Evolutionary conservation across 1,140 invertebrate species (phyloP).

Genomic region (Halotydeus destructor): DNA sequence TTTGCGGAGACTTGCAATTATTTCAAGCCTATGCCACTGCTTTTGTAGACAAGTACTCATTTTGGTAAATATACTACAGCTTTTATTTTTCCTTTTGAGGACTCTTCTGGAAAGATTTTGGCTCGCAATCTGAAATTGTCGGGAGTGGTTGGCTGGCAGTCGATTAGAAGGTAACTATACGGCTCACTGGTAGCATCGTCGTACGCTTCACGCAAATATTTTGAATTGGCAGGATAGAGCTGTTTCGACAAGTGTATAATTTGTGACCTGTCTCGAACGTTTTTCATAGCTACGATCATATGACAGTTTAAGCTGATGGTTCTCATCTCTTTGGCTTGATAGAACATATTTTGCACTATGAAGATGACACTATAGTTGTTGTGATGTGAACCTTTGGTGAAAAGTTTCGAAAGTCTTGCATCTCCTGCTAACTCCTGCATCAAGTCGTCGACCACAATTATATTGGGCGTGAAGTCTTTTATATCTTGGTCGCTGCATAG

Average conservation of each 20-base stretch:
- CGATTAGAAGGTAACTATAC: not conserved
- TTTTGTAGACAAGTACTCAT: too few species aligned
- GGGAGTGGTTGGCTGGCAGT: not conserved
- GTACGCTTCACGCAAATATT: not conserved
- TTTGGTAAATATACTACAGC: too few species aligned
- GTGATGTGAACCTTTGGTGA: slow-evolving; percentile 24
- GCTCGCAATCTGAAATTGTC: not conserved
- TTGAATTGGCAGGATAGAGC: not conserved
- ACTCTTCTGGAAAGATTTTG: not conserved
- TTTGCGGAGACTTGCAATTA: too few species aligned
- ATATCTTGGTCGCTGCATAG: not conserved
- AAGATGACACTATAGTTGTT: slow-evolving; percentile 25
- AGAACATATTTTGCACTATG: slow-evolving; percentile 25
- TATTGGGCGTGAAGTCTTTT: not conserved
- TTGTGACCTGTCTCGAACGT: slow-evolving; percentile 24
- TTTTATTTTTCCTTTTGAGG: too few species aligned
- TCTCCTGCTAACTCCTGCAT: slow-evolving; percentile 22
- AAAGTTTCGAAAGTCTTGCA: slow-evolving; percentile 22
- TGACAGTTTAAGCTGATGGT: slow-evolving; percentile 21
- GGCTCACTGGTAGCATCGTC: not conserved
- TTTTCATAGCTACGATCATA: slow-evolving; percentile 26
- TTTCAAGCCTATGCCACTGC: too few species aligned
- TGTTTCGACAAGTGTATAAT: slow-evolving; percentile 19
- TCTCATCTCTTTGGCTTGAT: slow-evolving; percentile 22
- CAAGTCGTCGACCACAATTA: slow-evolving; percentile 23